Evolutionary conservation across 2,113 vertebrate species (phyloP).

Genomic region (Steatornis caripensis): DNA sequence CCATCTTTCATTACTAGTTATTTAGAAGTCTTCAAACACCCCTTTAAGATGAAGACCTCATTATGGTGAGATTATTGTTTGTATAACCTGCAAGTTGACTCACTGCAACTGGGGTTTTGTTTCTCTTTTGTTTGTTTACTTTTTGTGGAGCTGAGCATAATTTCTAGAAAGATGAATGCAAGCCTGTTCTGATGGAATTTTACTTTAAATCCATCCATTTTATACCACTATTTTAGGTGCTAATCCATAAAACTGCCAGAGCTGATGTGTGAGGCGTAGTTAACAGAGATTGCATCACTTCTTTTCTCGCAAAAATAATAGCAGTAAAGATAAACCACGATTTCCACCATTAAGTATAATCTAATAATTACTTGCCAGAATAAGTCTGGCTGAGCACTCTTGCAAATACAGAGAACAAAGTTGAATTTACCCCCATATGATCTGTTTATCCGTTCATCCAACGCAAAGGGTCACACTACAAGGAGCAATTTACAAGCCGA

Average conservation of each 20-base stretch:
- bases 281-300: neutral
- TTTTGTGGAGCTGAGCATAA: neutral
- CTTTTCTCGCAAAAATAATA: neutral
- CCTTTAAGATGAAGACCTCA: neutral
- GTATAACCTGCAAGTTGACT: neutral
- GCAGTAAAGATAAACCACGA: neutral
- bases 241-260: neutral
- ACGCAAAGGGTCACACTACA: neutral
- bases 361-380: neutral
- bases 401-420: neutral
- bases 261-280: neutral
- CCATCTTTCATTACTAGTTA: neutral
- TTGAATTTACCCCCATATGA: neutral
- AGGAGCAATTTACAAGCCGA: neutral
- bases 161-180: neutral
- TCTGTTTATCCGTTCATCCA: neutral
- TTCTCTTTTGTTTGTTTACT: neutral
- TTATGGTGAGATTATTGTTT: neutral
- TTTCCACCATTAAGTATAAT: neutral
- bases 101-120: neutral
- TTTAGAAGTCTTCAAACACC: neutral
- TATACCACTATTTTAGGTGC: neutral
- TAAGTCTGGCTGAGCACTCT: neutral
- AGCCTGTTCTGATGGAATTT: neutral
- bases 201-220: neutral